phyloP scores from a whole-genome alignment of 2,888 invertebrate species.

The Glyphotaelius pellucidus region DNA sequence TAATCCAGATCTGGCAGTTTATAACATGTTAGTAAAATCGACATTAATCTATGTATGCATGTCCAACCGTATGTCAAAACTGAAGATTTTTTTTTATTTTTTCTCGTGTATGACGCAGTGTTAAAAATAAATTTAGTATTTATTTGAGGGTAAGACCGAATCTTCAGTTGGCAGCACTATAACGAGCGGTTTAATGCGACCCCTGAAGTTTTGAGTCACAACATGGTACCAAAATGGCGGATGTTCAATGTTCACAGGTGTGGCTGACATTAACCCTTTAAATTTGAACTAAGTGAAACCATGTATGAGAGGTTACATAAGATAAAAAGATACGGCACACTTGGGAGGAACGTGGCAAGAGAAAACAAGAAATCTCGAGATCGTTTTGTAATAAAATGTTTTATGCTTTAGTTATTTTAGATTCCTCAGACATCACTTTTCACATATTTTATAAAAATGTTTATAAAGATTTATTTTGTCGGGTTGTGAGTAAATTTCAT shows the following conservation, averaged over 20 bases:
- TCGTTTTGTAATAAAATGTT: not conserved
- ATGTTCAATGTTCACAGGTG: slow-evolving; percentile 58
- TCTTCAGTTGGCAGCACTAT: not conserved
- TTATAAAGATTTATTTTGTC: not conserved
- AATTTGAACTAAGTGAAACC: slow-evolving; percentile 13
- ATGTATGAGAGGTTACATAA: not conserved
- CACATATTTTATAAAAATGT: not conserved
- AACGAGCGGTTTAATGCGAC: slow-evolving; percentile 24
- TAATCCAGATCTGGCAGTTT: no score
- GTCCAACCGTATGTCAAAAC: no score
- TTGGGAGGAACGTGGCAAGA: not conserved
- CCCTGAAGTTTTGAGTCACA: slow-evolving; percentile 49
- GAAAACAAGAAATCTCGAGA: not conserved
- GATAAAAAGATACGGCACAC: not conserved
- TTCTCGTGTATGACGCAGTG: no score
- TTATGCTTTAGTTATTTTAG: not conserved
- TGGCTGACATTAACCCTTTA: slow-evolving; percentile 51
- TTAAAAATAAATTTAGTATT: not conserved
- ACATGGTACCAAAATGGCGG: slow-evolving; percentile 53
- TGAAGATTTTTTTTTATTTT: no score
- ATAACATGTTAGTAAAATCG: no score
- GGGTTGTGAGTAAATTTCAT: no score
- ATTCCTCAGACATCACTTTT: not conserved
- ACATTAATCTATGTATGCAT: no score
- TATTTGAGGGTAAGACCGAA: not conserved